These are phyloP conservation scores for Echinarachnius parma DNA, from an alignment of 53 echinoderm and acorn worm genomes.

Conservation along the genomic window DNA sequence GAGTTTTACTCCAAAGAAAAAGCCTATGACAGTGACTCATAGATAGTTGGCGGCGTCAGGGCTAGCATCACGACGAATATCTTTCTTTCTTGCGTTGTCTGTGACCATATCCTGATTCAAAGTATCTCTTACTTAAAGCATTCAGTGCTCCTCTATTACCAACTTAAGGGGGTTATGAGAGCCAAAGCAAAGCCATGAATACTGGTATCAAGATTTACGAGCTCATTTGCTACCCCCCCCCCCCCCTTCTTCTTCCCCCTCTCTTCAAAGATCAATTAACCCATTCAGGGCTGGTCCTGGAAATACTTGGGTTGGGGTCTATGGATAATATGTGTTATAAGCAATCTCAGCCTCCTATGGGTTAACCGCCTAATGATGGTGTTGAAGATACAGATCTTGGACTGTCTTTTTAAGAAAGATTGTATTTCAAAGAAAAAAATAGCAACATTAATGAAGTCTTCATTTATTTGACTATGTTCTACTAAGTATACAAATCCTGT, in stretches of 20 bases:
- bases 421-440: neutral
- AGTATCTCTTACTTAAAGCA: slow-evolving; percentile 34
- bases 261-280: no score
- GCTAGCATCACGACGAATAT: neutral
- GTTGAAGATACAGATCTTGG: no score
- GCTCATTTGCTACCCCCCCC: neutral
- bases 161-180: no score
- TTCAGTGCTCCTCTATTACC: slow-evolving; percentile 36
- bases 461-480: no score
- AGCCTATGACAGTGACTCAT: slow-evolving; percentile 28
- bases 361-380: no score
- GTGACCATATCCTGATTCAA: slow-evolving; percentile 7
- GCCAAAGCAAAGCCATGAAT: neutral
- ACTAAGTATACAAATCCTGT: no score
- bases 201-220: neutral
- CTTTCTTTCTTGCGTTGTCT: slow-evolving; percentile 32
- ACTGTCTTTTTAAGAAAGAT: no score
- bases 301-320: no score
- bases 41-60: neutral
- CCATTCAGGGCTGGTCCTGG: no score
- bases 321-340: no score
- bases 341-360: no score
- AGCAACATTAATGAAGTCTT: neutral
- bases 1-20: neutral
- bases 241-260: no score